Conservation (phyloP, 2,888 invertebrate species). For the Aspidiotus destructor region DNA sequence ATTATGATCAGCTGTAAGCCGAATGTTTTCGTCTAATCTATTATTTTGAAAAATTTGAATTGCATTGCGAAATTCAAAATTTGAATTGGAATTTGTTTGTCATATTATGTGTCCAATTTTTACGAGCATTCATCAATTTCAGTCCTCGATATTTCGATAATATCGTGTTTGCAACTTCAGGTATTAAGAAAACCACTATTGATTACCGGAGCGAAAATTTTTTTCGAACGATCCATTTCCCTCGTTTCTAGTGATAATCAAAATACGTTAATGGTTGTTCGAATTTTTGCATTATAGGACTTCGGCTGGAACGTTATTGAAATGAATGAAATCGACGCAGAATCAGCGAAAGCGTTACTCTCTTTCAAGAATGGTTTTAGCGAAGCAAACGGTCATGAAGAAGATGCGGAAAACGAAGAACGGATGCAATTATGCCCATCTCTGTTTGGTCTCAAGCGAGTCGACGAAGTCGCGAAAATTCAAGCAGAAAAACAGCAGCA, state of each 20-base stretch:
- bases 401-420: slow-evolving; percentile 24
- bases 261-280: background rate
- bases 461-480: slow-evolving; percentile 27
- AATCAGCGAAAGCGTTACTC: slow-evolving; percentile 18
- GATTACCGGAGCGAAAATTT: background rate
- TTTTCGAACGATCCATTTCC: too few relatives aligned
- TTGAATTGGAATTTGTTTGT: background rate
- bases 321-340: slow-evolving; percentile 22
- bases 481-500: slow-evolving; percentile 19
- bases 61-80: background rate
- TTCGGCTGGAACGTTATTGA: slow-evolving; percentile 50
- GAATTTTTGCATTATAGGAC: background rate
- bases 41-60: background rate
- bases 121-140: background rate
- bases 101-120: background rate
- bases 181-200: background rate
- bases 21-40: slow-evolving; percentile 3
- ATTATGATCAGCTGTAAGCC: slow-evolving; percentile 15
- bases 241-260: background rate
- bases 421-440: slow-evolving; percentile 24
- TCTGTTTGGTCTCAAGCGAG: slow-evolving; percentile 29
- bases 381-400: slow-evolving; percentile 17
- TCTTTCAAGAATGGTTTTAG: slow-evolving; percentile 19
- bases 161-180: background rate
- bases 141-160: background rate